A percentile compares a stretch with the other conserved stretches of the same genome.
Evolutionary conservation across 2,797 vertebrate genomes (phyloP).

Genomic region (Orientallactaga sibirica): DNA sequence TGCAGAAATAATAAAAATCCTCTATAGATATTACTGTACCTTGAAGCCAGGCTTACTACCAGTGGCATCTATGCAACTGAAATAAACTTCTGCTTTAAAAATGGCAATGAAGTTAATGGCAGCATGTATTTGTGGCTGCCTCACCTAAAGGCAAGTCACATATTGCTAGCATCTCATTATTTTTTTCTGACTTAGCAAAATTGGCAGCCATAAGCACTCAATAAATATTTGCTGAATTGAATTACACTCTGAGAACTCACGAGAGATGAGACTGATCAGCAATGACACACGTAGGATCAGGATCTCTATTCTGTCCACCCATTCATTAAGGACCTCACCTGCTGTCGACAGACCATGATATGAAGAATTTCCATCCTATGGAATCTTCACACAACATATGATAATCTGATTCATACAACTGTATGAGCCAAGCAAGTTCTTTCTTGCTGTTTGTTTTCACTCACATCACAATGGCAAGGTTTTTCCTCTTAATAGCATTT

Average conservation of each 20-base stretch:
- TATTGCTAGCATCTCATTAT: slow-evolving; percentile 78
- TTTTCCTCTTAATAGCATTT: neutral
- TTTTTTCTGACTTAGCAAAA: slow-evolving; percentile 74
- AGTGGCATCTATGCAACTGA: slow-evolving; percentile 54
- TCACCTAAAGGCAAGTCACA: slow-evolving; percentile 38
- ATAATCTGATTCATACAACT: neutral
- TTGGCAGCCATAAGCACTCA: slow-evolving; percentile 70
- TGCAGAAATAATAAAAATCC: slow-evolving; percentile 50
- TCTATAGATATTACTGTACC: slow-evolving; percentile 61
- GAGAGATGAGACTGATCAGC: slow-evolving; percentile 60
- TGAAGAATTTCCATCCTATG: slow-evolving; percentile 28
- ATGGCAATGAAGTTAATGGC: neutral
- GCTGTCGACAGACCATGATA: neutral
- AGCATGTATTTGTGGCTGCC: neutral
- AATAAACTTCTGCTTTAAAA: slow-evolving; percentile 57
- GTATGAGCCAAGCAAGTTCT: neutral
- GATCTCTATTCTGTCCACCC: slow-evolving; percentile 48
- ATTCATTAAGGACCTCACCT: neutral
- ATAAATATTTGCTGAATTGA: slow-evolving; percentile 79
- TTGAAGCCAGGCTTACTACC: neutral
- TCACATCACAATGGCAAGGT: neutral
- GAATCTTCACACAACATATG: neutral
- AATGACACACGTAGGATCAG: slow-evolving; percentile 59
- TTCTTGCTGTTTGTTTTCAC: slow-evolving; percentile 19
- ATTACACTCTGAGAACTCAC: slow-evolving; percentile 65